Evolutionary conservation across 2,888 invertebrate species (phyloP).

Genomic region (Steinernema scapterisci): DNA sequence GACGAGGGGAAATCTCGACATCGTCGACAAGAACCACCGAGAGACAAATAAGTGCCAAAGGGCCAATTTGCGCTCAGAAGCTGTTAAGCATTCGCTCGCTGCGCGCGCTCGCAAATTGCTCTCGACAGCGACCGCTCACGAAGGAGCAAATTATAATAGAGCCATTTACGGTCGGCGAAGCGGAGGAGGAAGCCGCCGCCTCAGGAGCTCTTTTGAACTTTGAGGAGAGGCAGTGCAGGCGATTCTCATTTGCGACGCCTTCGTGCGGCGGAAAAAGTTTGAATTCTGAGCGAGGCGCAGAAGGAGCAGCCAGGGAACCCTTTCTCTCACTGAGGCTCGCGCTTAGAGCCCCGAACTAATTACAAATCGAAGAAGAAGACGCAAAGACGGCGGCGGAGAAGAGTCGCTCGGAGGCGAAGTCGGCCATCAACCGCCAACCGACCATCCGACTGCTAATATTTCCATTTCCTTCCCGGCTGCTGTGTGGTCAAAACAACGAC

Average conservation of each 20-base stretch:
- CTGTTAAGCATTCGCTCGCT: constrained; percentile 16
- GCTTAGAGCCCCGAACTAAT: constrained; percentile 20
- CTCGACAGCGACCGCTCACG: constrained; percentile 11
- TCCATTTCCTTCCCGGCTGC: constrained; percentile 13
- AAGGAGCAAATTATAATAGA: constrained; percentile 28
- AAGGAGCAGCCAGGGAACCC: neutral
- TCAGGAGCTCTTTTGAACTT: constrained; percentile 27
- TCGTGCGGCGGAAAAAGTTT: neutral
- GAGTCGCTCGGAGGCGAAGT: neutral
- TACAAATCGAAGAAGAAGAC: constrained; percentile 29
- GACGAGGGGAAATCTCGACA: neutral
- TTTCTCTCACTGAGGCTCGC: neutral
- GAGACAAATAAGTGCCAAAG: constrained; percentile 16
- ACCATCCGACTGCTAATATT: constrained; percentile 19
- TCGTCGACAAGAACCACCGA: neutral
- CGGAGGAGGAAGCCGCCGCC: neutral
- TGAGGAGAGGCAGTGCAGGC: neutral
- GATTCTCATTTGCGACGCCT: neutral
- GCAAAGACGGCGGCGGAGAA: too few relatives aligned
- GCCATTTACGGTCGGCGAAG: constrained; percentile 15
- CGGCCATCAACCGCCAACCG: constrained; percentile 1
- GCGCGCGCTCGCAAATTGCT: constrained; percentile 13
- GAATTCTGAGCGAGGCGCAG: neutral
- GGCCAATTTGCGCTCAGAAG: constrained; percentile 23
- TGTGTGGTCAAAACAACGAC: constrained; percentile 25